Evolutionary conservation across 2,113 vertebrate genomes (phyloP), one percentile per base, ranked within the genome.

Genomic region (Sorex araneus): DNA sequence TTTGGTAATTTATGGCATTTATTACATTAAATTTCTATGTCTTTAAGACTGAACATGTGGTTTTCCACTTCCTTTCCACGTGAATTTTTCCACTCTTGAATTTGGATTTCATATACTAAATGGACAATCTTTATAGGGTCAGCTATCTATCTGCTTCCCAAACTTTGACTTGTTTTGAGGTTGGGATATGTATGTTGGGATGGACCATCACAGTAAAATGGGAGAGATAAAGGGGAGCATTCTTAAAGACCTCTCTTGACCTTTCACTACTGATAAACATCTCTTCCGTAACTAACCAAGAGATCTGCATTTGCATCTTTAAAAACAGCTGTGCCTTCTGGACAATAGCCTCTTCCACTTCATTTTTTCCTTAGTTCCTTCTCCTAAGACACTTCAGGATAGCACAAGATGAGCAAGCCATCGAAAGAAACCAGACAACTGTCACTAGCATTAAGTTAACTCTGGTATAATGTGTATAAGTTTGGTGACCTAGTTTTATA

Each of bases 271-370:
- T 73, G 60, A 47, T 40, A 54, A 79, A 45, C 0, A 28, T 77
- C 66, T 60, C 79, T 45, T 66, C 1, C 9, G 7, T 78, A 74
- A 50, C 47, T 74, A n/a, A 60, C 30, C 76, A 84, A 80, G 50
- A 80, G 6, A 25, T 32, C 8, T 84, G 21, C 11, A 50, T 86
- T 76, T 71, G 43, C n/a, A 84, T 66, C 60, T 87, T 4, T 16
- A 28, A 47, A 71, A 90, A 34, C 10, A 88, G 28, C 34, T 36
- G 27, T 88, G 45, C 67, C 27, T 71, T 87, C 94, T 63, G 57
- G 45, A 27, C 36, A 74, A 84, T 28, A 80, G 11, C 36, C 27
- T 60, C 60, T 75, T 50, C 60, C 19, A 18, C 34, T 82, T 84
- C 81, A 45, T 54, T 80, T 40, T 12, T 95, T 36, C 32, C 30